Evolutionary conservation across 1,140 invertebrate genomes (phyloP).

Genomic region (Pachypeltis micranthus): DNA sequence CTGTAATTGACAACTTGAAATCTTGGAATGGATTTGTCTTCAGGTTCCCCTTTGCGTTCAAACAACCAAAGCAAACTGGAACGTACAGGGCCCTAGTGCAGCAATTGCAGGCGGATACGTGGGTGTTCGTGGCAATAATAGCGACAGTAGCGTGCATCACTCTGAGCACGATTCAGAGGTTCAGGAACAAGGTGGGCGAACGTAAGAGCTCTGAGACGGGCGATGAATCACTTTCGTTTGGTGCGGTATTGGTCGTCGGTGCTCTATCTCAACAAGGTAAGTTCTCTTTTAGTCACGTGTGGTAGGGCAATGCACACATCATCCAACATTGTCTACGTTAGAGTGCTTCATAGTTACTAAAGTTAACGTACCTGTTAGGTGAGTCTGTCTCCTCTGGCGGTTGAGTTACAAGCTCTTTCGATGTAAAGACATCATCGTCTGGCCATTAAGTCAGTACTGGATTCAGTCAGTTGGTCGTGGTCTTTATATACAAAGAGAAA

Average conservation of each 20-base stretch:
- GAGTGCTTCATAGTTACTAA: too few species aligned
- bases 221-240: background rate
- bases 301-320: too few species aligned
- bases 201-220: background rate
- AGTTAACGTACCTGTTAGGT: too few species aligned
- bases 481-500: too few species aligned
- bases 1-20: too few species aligned
- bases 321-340: too few species aligned
- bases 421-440: too few species aligned
- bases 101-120: background rate
- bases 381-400: too few species aligned
- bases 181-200: background rate
- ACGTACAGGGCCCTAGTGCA: background rate
- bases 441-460: too few species aligned
- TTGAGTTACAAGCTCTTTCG: too few species aligned
- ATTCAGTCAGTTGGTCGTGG: too few species aligned
- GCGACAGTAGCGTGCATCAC: background rate
- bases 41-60: background rate
- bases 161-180: background rate
- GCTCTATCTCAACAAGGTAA: background rate
- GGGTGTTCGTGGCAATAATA: background rate
- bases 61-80: slow-evolving; percentile 3
- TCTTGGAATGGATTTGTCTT: background rate
- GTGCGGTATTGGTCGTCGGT: background rate
- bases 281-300: background rate